Base-by-base conservation (phyloP, 2,888 invertebrate genomes). In the Calephelis perditalis region DNA sequence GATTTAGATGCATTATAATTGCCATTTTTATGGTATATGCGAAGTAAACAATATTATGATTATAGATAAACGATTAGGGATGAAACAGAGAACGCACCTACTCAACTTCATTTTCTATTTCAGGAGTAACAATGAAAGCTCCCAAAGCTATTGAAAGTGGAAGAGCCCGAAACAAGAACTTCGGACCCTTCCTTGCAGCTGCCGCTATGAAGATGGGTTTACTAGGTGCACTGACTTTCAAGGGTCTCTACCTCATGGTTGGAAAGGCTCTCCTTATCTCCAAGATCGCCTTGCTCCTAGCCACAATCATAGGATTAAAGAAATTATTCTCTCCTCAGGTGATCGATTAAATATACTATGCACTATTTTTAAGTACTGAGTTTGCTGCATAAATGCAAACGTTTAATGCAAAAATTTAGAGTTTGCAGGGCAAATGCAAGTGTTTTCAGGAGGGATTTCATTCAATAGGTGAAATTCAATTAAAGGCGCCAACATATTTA, bases 201-300 rank as follows among this genome's bases (percentile, higher is more conserved):
- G 94, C 94, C 52, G 95, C 95, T 6, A 92, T 96, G 86, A 97
- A 97, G 81, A 92, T 96, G 62, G 96, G 96, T 74, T 91, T 96
- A 58, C 92, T 96, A 37, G 96, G 95, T 59, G 95, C 95, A 56
- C 76, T 97, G 58, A 94, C 96, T 43, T 95, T 96, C 82, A 96
- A 96, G 75, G 96, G 94, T 15, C 85, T 97, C 5, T 95, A 95
- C 12, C 89, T 96, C 6, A 92, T 96, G 68, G 96, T 96, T 44
- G 96, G 96, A 73, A 96, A 97, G 86, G 96, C 96, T 37, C 91
- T 97, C 5, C 92, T 97, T 52, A 94, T 96, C 65, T 95, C 96
- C 70, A 97, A 97, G 92, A 94, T 96, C 59, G 96, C 96, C 3
- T 91, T 97, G 9, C 92, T 96, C 5, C 84, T 96, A 61, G 95